A percentile compares a stretch with the other conserved stretches of the same genome.
These are phyloP conservation scores for Biston betularia DNA, from an alignment of 2,888 invertebrate species.

Conservation along the genomic window DNA sequence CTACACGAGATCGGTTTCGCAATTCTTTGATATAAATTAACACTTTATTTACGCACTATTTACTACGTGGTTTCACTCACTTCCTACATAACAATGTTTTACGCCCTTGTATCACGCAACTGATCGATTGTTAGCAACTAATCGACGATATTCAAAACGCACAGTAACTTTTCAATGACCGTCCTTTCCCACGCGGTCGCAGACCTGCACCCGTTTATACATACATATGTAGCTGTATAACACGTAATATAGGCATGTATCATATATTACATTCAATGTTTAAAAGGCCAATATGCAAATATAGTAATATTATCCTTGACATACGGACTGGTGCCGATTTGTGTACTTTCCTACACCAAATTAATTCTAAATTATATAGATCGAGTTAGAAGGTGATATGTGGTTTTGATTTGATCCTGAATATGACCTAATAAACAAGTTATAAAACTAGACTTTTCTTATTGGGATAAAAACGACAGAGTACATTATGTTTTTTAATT, in stretches of 20 bases:
- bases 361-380: conserved; percentile 41
- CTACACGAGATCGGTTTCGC: not conserved
- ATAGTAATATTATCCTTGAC: conserved; percentile 74
- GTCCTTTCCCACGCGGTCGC: conserved; percentile 77
- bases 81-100: conserved; percentile 6
- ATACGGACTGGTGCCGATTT: conserved; percentile 56
- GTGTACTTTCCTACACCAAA: conserved; percentile 44
- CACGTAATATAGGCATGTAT: conserved; percentile 45
- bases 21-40: not conserved
- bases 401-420: conserved; percentile 19
- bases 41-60: not conserved
- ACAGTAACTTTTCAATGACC: conserved; percentile 49
- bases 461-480: no score
- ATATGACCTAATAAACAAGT: conserved; percentile 15
- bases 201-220: conserved; percentile 61
- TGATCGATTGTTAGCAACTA: conserved; percentile 3
- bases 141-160: conserved; percentile 14
- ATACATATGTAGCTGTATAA: conserved; percentile 58
- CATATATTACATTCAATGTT: conserved; percentile 48
- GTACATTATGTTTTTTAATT: no score
- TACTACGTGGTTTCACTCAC: conserved; percentile 4
- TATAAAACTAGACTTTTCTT: not conserved
- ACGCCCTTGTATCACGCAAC: not conserved
- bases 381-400: conserved; percentile 31
- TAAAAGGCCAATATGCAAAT: conserved; percentile 75